Percentiles rank a stretch among this genome's conserved stretches.
Conservation (phyloP, 2,888 invertebrate species). For the Stratiomys singularior region DNA sequence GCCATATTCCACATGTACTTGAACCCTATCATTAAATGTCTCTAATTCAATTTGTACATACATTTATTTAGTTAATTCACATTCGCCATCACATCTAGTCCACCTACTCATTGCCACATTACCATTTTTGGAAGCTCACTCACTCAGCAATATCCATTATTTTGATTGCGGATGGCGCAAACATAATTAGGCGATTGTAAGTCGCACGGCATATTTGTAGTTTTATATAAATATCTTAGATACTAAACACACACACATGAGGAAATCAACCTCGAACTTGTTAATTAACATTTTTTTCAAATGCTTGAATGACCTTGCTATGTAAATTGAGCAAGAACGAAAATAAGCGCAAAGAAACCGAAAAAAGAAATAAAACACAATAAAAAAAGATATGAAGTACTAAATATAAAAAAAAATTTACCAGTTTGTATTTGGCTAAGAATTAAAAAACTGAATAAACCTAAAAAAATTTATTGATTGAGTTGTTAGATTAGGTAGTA, state of each 20-base stretch:
- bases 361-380: too few species aligned
- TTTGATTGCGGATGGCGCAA: conserved; percentile 18
- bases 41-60: not conserved
- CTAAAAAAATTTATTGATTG: too few species aligned
- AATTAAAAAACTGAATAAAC: too few species aligned
- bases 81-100: not conserved
- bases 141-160: conserved; percentile 18
- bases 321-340: conserved; percentile 2
- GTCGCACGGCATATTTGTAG: too few species aligned
- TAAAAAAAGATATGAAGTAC: not conserved
- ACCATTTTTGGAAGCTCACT: conserved; percentile 17
- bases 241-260: not conserved
- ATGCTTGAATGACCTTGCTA: conserved; percentile 31
- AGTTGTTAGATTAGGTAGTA: too few species aligned
- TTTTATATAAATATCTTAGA: too few species aligned
- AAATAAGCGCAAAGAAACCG: not conserved
- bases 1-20: not conserved
- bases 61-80: not conserved
- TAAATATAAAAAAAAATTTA: too few species aligned
- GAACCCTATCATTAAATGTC: not conserved
- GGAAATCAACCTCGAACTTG: conserved; percentile 42
- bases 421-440: too few species aligned
- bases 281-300: conserved; percentile 40
- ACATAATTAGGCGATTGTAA: conserved; percentile 43
- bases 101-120: conserved; percentile 13